These are phyloP conservation scores for Coenobita brevimanus DNA, from an alignment of 1,140 invertebrate species.

Conservation along the genomic window DNA sequence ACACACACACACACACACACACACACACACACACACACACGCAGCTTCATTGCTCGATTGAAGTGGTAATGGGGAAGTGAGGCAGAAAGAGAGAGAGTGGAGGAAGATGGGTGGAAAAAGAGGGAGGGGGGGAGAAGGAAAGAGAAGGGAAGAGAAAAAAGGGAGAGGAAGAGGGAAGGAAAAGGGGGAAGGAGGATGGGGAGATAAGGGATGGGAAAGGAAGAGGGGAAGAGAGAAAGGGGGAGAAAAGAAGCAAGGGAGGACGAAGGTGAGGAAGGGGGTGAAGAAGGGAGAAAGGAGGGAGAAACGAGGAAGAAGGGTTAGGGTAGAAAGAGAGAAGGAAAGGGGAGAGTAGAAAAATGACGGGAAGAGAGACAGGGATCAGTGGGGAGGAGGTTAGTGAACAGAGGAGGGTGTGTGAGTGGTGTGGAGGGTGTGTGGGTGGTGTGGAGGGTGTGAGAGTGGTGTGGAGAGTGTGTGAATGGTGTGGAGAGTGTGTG, in stretches of 20 bases:
- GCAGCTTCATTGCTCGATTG: not conserved
- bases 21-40: not conserved
- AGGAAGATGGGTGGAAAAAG: not conserved
- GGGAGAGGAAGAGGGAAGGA: not conserved
- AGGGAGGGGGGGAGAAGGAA: not conserved
- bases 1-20: constrained; percentile 24
- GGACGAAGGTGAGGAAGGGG: not conserved
- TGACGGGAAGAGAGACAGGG: no score
- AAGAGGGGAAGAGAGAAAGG: not conserved
- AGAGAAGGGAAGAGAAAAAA: not conserved
- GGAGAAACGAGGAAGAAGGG: not conserved
- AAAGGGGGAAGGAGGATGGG: not conserved
- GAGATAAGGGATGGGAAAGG: no score
- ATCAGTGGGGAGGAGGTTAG: not conserved
- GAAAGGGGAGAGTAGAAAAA: no score
- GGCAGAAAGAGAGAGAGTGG: not conserved
- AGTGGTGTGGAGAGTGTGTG: no score
- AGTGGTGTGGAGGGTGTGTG: not conserved
- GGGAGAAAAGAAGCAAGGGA: not conserved
- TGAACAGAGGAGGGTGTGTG: not conserved
- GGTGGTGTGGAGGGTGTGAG: not conserved
- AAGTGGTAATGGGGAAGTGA: not conserved
- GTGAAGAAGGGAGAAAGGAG: not conserved
- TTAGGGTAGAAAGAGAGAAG: not conserved
- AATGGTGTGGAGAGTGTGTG: no score